Evolutionary conservation across 2,797 vertebrate genomes (phyloP).

Genomic region (Cetoscarus ocellatus): DNA sequence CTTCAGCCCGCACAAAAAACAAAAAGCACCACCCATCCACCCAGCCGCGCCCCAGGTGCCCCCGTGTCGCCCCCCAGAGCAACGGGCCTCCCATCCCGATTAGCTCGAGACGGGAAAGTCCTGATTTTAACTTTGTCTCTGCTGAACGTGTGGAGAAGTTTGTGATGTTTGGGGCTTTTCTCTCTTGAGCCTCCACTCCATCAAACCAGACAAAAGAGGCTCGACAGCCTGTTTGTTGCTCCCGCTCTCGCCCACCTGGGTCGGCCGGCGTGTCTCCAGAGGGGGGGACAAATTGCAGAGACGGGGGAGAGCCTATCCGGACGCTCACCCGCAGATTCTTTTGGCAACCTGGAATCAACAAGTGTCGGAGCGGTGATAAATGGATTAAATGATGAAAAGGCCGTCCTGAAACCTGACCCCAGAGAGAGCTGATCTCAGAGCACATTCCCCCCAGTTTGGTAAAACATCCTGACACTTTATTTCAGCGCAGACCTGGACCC

Average conservation of each 20-base stretch:
- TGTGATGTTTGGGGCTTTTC: conserved; percentile 29
- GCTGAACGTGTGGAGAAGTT: conserved; percentile 48
- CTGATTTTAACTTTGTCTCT: conserved; percentile 64
- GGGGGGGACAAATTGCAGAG: conserved; percentile 54
- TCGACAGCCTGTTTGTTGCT: conserved; percentile 58
- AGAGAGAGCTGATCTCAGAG: conserved; percentile 41
- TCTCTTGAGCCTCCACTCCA: conserved; percentile 54
- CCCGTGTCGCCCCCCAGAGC: conserved; percentile 58
- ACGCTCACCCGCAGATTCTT: conserved; percentile 35
- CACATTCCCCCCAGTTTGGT: conserved; percentile 24
- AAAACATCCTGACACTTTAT: conserved; percentile 40
- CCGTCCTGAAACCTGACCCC: conserved; percentile 45
- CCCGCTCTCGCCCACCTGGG: conserved; percentile 67
- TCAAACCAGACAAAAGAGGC: conserved; percentile 69
- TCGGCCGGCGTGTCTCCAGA: conserved; percentile 58
- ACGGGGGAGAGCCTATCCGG: conserved; percentile 54
- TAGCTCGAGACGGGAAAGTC: conserved; percentile 59
- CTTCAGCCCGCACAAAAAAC: conserved; percentile 78
- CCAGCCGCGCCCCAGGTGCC: conserved; percentile 61
- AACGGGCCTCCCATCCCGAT: conserved; percentile 70
- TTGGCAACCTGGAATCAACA: conserved; percentile 51
- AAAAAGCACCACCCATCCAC: conserved; percentile 67
- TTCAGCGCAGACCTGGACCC: conserved; percentile 20
- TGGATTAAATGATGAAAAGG: conserved; percentile 68
- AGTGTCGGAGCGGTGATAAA: conserved; percentile 45